phyloP scores from a whole-genome alignment of 2,113 vertebrate genomes.

The Apteryx owenii region DNA sequence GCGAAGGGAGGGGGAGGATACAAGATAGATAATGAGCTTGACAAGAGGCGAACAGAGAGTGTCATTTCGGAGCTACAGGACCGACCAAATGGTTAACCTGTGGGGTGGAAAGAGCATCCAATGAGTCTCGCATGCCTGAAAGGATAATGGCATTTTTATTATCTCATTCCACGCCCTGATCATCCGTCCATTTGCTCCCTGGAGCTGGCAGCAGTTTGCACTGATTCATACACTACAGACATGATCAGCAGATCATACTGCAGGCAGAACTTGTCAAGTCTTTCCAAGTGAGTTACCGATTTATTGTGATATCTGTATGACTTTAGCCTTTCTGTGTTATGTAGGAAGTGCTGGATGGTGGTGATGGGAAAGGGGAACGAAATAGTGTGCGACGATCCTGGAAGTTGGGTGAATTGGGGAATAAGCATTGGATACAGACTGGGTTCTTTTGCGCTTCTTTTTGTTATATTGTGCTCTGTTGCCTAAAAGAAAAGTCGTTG shows the following conservation, averaged over 20 bases:
- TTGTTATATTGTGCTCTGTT: background rate
- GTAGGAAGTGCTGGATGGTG: background rate
- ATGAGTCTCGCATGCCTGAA: slow-evolving; percentile 39
- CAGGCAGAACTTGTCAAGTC: slow-evolving; percentile 77
- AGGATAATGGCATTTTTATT: slow-evolving; percentile 72
- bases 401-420: background rate
- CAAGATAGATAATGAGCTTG: slow-evolving; percentile 59
- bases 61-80: slow-evolving; percentile 48
- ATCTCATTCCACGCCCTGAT: slow-evolving; percentile 71
- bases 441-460: background rate
- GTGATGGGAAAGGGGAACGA: background rate
- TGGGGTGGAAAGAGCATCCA: slow-evolving; percentile 74
- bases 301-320: background rate
- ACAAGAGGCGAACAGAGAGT: slow-evolving; percentile 56
- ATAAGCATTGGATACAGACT: background rate
- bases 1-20: slow-evolving; percentile 53
- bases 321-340: background rate
- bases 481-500: background rate
- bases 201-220: slow-evolving; percentile 50
- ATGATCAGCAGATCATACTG: slow-evolving; percentile 80
- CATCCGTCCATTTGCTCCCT: slow-evolving; percentile 54
- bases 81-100: slow-evolving; percentile 75
- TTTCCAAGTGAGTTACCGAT: slow-evolving; percentile 82
- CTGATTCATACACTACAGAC: slow-evolving; percentile 66
- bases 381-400: background rate